Percentiles rank a stretch among this genome's conserved stretches.
Conservation (phyloP, 2,797 vertebrate genomes). For the Acrocephalus scirpaceus region DNA sequence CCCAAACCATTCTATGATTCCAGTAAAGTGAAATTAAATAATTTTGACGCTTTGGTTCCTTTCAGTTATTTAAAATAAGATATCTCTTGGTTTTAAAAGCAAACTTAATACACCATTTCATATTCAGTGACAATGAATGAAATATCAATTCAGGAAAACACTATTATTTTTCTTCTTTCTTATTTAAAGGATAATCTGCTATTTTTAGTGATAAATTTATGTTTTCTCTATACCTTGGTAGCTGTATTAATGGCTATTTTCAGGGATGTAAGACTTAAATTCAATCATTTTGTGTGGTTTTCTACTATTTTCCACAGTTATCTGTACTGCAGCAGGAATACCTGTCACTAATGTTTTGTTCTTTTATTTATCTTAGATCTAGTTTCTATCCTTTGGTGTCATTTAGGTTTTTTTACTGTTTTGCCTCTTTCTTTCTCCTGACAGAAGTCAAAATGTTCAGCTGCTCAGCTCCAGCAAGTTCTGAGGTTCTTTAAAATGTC, state of each 20-base stretch:
- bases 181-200: background rate
- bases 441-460: background rate
- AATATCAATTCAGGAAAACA: background rate
- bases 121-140: background rate
- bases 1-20: background rate
- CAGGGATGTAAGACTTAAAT: background rate
- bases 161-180: background rate
- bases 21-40: background rate
- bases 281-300: background rate
- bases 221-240: background rate
- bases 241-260: background rate
- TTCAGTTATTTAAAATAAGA: background rate
- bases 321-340: background rate
- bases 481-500: background rate
- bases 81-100: background rate
- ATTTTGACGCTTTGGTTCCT: background rate
- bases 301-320: background rate
- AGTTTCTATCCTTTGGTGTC: background rate
- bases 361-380: slow-evolving; percentile 12
- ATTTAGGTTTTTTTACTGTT: background rate
- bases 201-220: background rate
- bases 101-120: background rate
- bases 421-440: background rate
- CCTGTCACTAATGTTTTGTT: background rate
- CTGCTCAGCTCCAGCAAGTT: background rate